These are phyloP conservation scores for Arrhopalites spinosus DNA, from an alignment of 2,888 invertebrate species.

Conservation along the genomic window DNA sequence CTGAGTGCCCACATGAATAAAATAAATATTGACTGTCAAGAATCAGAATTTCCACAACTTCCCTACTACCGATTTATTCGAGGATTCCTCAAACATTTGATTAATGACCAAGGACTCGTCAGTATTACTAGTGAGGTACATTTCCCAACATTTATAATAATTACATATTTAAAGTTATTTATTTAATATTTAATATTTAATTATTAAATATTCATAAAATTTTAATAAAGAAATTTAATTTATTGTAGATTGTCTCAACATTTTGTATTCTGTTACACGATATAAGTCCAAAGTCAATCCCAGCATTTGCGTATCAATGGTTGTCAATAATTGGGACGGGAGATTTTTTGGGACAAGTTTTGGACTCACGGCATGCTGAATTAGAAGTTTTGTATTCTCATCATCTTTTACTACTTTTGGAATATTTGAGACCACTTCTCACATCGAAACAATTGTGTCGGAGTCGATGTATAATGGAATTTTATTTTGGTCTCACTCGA, in stretches of 20 bases:
- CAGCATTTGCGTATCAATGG: slow-evolving; percentile 23
- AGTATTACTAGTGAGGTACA: slow-evolving; percentile 24
- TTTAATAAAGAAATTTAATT: too few relatives aligned
- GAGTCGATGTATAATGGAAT: slow-evolving; percentile 15
- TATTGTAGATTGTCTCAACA: slow-evolving; percentile 27
- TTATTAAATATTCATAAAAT: background rate
- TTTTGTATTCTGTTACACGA: slow-evolving; percentile 27
- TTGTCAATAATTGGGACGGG: slow-evolving; percentile 17
- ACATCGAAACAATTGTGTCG: background rate
- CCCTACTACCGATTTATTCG: slow-evolving; percentile 25
- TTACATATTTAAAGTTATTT: background rate
- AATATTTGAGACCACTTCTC: slow-evolving; percentile 14
- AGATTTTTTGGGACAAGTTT: slow-evolving; percentile 17
- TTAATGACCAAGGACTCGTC: background rate
- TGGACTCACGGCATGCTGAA: slow-evolving; percentile 13
- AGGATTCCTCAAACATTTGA: slow-evolving; percentile 10
- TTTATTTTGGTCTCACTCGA: slow-evolving; percentile 17
- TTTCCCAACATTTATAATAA: background rate
- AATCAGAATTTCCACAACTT: slow-evolving; percentile 8
- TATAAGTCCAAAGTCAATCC: slow-evolving; percentile 22
- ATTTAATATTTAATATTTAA: background rate
- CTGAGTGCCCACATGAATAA: slow-evolving; percentile 28
- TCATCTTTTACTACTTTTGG: slow-evolving; percentile 16
- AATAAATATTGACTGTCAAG: slow-evolving; percentile 19
- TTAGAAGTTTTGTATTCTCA: slow-evolving; percentile 29